Base-by-base conservation (phyloP, 1,140 invertebrate species). In the Hyles euphorbiae region DNA sequence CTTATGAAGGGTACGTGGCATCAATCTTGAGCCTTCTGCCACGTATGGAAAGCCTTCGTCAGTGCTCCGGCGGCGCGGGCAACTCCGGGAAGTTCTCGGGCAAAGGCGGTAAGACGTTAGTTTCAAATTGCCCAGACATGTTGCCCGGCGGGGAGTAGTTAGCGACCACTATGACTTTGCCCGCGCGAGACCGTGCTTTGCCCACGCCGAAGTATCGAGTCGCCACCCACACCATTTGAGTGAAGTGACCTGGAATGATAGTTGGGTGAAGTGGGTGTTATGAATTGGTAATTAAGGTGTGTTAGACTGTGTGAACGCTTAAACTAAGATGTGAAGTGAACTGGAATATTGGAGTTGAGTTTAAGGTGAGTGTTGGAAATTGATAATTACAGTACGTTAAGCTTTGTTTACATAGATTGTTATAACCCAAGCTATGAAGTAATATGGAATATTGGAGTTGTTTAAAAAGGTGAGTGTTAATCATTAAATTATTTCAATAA, bases 171-270 rank as follows among this genome's bases (percentile, higher is more conserved):
- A 94, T 92, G 5, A 94, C 90, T 71, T 94, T 94, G 8, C 95
- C 95, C 7, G 93, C 93, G 5, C 93, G 87, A 32, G 92, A 94
- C 49, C 93, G 91, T 0, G 95, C 95, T 79, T 95, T 95, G 10
- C 96, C 96, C 3, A 97, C 92, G 1, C 97, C 97, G 72, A 97
- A 93, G 71, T 94, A 91, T 48, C 91, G 91, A 5, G 94, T 95
- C 5, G 89, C 92, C 34, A 93, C 92, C 97, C 97, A 98, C 10
- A 98, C 94, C 76, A 98, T 90, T 89, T 98, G 96, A 0, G 96
- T 97, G 83, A 98, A 98, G 78, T 98, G 95, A 70, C 95, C 96
- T 96, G 79, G 40, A 62, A 51, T 58, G 44, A 0, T 40, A 33
- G 50, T 51, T 34, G 6, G 8, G 32, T 50, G 1, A 8, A 22